Percentiles rank a stretch among this genome's conserved stretches.
Evolutionary conservation across 1,140 invertebrate species (phyloP).

Genomic region (Calliphora vicina): DNA sequence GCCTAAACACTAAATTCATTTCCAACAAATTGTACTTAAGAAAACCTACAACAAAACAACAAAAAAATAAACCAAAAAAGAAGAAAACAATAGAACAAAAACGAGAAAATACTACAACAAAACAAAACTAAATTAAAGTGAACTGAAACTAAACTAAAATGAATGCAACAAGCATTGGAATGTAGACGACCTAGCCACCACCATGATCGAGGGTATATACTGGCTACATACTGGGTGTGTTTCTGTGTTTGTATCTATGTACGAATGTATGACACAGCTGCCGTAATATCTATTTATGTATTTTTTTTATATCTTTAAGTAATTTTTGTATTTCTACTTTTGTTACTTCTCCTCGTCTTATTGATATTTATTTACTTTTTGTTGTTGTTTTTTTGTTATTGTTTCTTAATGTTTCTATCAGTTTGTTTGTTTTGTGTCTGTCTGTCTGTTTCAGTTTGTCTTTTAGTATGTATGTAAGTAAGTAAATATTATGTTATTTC

Average conservation of each 20-base stretch:
- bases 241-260: background rate
- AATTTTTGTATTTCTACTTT: background rate
- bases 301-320: background rate
- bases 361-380: background rate
- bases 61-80: background rate
- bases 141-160: background rate
- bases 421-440: background rate
- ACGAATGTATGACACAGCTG: background rate
- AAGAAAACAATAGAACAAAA: background rate
- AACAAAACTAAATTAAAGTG: background rate
- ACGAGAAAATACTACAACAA: background rate
- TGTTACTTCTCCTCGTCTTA: background rate
- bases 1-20: background rate
- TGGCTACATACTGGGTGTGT: background rate
- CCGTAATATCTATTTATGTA: background rate
- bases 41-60: background rate
- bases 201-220: background rate
- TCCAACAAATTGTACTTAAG: background rate
- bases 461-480: background rate
- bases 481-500: background rate
- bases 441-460: background rate
- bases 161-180: conserved; percentile 15
- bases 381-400: background rate
- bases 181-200: conserved; percentile 19
- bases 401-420: background rate